phyloP scores from a whole-genome alignment of 2,888 invertebrate genomes.

The Meandrusa payeni region DNA sequence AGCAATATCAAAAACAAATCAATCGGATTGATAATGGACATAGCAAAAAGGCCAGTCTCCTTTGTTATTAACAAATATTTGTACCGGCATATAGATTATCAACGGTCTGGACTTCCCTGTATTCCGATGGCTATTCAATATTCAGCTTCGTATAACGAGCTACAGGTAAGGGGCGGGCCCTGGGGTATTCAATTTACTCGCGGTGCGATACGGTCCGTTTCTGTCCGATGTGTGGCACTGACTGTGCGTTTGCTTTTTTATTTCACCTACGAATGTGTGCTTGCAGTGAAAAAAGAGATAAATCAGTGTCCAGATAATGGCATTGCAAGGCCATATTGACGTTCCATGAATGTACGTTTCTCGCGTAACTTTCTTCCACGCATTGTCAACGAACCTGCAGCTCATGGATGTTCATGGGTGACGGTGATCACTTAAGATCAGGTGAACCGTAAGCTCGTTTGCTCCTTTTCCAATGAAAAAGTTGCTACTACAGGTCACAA shows the following conservation, averaged over 20 bases:
- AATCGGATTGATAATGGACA: background rate
- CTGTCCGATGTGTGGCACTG: conserved; percentile 10
- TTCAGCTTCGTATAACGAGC: conserved; percentile 38
- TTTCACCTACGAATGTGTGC: too few relatives aligned
- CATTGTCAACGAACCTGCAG: too few relatives aligned
- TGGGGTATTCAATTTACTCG: conserved; percentile 37
- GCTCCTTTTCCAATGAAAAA: too few relatives aligned
- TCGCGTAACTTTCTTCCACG: too few relatives aligned
- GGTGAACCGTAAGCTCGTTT: too few relatives aligned
- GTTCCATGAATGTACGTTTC: background rate
- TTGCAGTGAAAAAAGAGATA: too few relatives aligned
- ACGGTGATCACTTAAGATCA: too few relatives aligned
- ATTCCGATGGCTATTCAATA: conserved; percentile 32
- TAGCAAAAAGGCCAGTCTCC: background rate
- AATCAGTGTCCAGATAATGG: too few relatives aligned
- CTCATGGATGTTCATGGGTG: too few relatives aligned
- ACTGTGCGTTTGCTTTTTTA: background rate
- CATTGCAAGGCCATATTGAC: background rate
- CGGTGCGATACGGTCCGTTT: conserved; percentile 29
- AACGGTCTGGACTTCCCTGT: conserved; percentile 1
- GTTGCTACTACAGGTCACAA: too few relatives aligned
- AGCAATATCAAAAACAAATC: conserved; percentile 5
- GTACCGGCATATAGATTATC: conserved; percentile 18
- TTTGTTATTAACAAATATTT: conserved; percentile 18
- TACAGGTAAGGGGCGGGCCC: conserved; percentile 41